Conservation (phyloP, 2,888 invertebrate genomes). For the Junonia oenone region DNA sequence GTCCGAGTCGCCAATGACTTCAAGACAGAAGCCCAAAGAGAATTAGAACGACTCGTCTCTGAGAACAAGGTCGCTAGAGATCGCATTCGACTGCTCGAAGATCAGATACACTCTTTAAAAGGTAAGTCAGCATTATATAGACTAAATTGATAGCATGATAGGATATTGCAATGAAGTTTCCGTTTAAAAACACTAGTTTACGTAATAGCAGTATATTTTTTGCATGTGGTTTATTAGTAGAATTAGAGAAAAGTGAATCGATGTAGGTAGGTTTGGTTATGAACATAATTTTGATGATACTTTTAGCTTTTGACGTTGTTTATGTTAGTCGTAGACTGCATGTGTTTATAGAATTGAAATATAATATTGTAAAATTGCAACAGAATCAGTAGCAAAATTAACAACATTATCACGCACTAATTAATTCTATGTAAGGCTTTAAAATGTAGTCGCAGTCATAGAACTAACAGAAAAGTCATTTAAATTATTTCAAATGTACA, state of each 20-base stretch:
- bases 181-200: not conserved
- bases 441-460: conserved; percentile 32
- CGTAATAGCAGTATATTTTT: not conserved
- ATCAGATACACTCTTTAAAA: conserved; percentile 89
- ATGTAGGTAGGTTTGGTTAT: conserved; percentile 1
- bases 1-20: conserved; percentile 97
- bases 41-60: conserved; percentile 87
- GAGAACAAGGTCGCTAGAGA: conserved; percentile 91
- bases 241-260: not conserved
- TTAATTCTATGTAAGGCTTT: conserved; percentile 50
- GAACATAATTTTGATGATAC: conserved; percentile 2
- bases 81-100: conserved; percentile 85
- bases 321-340: conserved; percentile 11
- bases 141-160: not conserved
- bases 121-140: conserved; percentile 71
- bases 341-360: conserved; percentile 10
- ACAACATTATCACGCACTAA: conserved; percentile 62
- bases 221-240: conserved; percentile 13
- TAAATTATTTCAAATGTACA: conserved; percentile 38
- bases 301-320: not conserved
- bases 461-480: conserved; percentile 35
- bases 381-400: conserved; percentile 17
- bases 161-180: not conserved
- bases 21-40: conserved; percentile 93
- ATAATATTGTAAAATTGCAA: not conserved